Evolutionary conservation across 2,888 invertebrate genomes (phyloP), one percentile per base, ranked within the genome.

Genomic region (Sipha maydis): DNA sequence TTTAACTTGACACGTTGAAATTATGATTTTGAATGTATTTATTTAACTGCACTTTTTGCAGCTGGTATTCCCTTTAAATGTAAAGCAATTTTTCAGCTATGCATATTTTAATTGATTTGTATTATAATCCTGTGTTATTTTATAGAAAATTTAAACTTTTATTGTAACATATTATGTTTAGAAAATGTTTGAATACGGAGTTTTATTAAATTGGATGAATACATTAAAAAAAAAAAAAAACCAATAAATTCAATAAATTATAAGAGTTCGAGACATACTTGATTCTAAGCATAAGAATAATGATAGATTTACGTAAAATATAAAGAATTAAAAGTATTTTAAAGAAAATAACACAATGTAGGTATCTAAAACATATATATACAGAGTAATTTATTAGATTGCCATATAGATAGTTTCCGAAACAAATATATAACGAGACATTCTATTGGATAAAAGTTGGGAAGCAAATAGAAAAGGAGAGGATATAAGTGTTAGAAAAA

Each of bases 381-480:
- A 21, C 71, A 31, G 19, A 67, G 82, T 83, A 31, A 71, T 48
- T 83, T 71, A 31, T 83, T 21, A 4, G 67, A 56, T 78, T 78
- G 54, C 4, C 34, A 14, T 25, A 71, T 69, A 1, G 61, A 61
- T 69, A 21, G 71, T 28, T 54, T 83, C 48, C 9, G 31, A 71
- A 71, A 54, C 48, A 48, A 83, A 83, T 83, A 69, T 67, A 69
- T 67, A n/a, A 71, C 1, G 31, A 41, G 69, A 31, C 34, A 83
- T 83, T 71, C 14, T 54, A 31, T 21, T 11, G n/a, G 31, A 28
- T n/a, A 54, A 71, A 71, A 31, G 48, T 83, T 31, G 28, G 25
- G 4, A 48, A 25, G 48, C 41, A 28, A 48, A 48, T 28, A 28
- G 41, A 82, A 48, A 71, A 28, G 41, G 41, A 69, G 41, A 69